phyloP scores from a whole-genome alignment of 2,888 invertebrate species.

The Drosophila merina region DNA sequence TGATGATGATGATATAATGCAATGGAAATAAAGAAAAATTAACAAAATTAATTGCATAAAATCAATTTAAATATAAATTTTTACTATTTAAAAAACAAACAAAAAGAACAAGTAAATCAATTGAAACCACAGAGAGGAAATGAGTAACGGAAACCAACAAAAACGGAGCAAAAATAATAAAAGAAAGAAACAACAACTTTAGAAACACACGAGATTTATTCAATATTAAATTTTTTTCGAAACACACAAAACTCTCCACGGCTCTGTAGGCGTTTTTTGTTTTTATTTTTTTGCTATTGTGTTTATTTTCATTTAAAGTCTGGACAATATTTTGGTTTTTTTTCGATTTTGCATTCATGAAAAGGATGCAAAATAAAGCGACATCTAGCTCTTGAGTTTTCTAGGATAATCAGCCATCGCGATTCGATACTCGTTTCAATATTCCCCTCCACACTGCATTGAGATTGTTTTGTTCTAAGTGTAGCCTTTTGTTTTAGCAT shows the following conservation, averaged over 20 bases:
- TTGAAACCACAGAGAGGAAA: conserved; percentile 43
- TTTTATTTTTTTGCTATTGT: no score
- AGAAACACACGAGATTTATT: conserved; percentile 51
- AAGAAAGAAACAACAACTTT: conserved; percentile 33
- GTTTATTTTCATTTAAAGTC: not conserved
- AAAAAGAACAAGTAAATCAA: conserved; percentile 42
- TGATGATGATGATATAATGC: conserved; percentile 42
- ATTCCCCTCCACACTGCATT: conserved; percentile 15
- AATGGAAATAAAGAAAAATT: conserved; percentile 55
- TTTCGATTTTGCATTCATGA: no score
- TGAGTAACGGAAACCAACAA: conserved; percentile 47
- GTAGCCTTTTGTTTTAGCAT: conserved; percentile 19
- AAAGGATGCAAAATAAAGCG: not conserved
- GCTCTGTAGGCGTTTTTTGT: not conserved
- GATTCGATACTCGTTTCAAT: not conserved
- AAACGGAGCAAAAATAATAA: conserved; percentile 54
- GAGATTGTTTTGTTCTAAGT: conserved; percentile 24
- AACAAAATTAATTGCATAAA: conserved; percentile 62
- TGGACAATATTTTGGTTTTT: not conserved
- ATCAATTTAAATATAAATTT: conserved; percentile 71
- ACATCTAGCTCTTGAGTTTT: not conserved
- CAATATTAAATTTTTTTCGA: conserved; percentile 8
- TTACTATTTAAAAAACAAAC: conserved; percentile 64
- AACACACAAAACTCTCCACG: not conserved
- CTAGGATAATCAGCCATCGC: not conserved